Conservation (phyloP, 2,888 invertebrate species). For the Drymonia ruficornis region DNA sequence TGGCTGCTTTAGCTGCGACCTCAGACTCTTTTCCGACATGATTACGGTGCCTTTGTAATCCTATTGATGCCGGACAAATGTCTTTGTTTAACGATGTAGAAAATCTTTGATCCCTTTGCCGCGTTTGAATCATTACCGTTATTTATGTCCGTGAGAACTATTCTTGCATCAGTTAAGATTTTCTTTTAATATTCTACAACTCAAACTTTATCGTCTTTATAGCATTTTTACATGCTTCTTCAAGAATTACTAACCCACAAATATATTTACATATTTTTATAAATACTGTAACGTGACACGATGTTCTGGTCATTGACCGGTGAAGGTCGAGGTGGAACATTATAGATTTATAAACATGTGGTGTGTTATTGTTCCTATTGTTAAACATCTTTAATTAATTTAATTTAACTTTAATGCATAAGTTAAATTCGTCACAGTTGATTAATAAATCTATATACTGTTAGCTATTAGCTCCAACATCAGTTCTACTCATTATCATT, state of each 20-base stretch:
- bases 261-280: neutral
- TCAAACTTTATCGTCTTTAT: neutral
- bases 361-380: neutral
- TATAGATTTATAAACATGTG: neutral
- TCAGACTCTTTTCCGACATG: constrained; percentile 40
- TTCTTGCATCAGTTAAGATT: constrained; percentile 9
- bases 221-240: neutral
- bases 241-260: neutral
- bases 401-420: too few relatives aligned
- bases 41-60: constrained; percentile 55
- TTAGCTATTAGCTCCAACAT: too few relatives aligned
- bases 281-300: neutral
- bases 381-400: too few relatives aligned
- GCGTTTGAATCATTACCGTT: constrained; percentile 32
- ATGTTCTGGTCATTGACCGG: neutral
- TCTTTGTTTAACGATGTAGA: constrained; percentile 46
- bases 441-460: too few relatives aligned
- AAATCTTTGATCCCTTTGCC: constrained; percentile 39
- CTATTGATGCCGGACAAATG: constrained; percentile 56
- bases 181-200: constrained; percentile 5
- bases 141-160: constrained; percentile 15
- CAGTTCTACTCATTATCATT: too few relatives aligned
- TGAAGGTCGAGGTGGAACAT: constrained; percentile 1
- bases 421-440: too few relatives aligned
- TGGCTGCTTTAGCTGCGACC: constrained; percentile 52